Evolutionary conservation across 2,113 vertebrate species (phyloP).

Genomic region (Syrmaticus mikado): DNA sequence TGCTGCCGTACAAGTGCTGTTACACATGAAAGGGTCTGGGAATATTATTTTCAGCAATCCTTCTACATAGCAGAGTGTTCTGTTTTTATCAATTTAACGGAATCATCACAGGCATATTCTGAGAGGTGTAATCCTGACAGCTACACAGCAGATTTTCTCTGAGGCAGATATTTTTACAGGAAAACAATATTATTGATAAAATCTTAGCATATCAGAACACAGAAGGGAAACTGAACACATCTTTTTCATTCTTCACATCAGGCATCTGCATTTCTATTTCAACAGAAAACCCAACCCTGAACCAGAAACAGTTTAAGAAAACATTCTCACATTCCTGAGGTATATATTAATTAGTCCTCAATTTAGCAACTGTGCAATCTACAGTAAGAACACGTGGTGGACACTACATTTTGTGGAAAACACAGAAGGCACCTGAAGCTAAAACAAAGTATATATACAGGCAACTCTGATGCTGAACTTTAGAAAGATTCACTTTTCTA

Average conservation of each 20-base stretch:
- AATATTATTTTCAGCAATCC: constrained; percentile 71
- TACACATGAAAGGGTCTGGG: constrained; percentile 69
- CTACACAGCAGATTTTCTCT: constrained; percentile 71
- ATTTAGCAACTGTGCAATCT: background rate
- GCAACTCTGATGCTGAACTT: constrained; percentile 10
- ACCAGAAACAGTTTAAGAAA: constrained; percentile 33
- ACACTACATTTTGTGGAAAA: background rate
- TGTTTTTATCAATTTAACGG: constrained; percentile 76
- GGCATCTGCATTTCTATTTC: constrained; percentile 40
- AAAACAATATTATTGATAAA: constrained; percentile 82
- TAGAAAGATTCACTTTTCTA: constrained; percentile 63
- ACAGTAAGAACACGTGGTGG: background rate
- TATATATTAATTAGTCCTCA: constrained; percentile 58
- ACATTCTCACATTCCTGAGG: constrained; percentile 26
- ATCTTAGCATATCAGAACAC: constrained; percentile 75
- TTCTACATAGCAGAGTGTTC: constrained; percentile 55
- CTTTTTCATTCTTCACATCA: constrained; percentile 62
- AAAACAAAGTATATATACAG: constrained; percentile 18
- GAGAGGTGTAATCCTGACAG: constrained; percentile 77
- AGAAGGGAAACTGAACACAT: constrained; percentile 61
- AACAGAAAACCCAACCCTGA: background rate
- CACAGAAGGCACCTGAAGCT: constrained; percentile 38
- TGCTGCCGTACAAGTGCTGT: constrained; percentile 68
- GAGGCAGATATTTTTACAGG: constrained; percentile 72
- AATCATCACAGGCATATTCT: constrained; percentile 76